Evolutionary conservation across 2,113 vertebrate species (phyloP), one percentile per base, ranked within the genome.

Genomic region (Nycticorax nycticorax): DNA sequence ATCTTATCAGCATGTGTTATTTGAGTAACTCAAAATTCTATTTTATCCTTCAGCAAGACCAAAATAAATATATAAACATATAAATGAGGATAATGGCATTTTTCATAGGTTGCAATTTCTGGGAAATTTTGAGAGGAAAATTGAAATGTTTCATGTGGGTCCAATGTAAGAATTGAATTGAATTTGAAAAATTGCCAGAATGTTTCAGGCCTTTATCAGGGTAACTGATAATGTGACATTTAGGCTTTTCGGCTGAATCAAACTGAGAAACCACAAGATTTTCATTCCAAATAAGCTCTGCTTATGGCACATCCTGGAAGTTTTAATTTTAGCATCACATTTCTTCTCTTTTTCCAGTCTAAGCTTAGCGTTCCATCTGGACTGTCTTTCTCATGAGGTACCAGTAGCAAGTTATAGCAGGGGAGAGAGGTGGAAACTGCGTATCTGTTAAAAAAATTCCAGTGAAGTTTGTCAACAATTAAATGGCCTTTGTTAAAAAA

Each of bases 281-380:
- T 64, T 62, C 1, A 2, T 74, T 80, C 19, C 50, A 57, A 57
- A 53, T 60, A 73, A 32, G 4, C 6, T 71, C 27, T 80, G n/a
- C 18, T 64, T 89, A 28, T 62, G 27, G 33, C 18, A 60, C 18
- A 52, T 78, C 23, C 37, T 75, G 32, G 15, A 93, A 73, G 30
- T 76, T 68, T 85, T 89, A 78, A 85, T 89, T 93, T 92, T 93
- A 94, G 62, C 71, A 88, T 59, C 56, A 18, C 7, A 72, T 91
- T 71, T 74, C 39, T 78, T 67, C 45, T 37, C 52, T 71, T 87
- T 77, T 86, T 41, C 60, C 48, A 35, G 43, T 78, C 32, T 47
- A 16, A 91, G 21, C 5, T 64, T 67, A 77, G 37, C 47, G 81
- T 95, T 91, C 60, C 66, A 71, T 78, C 52, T 94, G 60, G 52